Conservation (phyloP, 2,113 vertebrate genomes). For the Gallinago paraguaiae region DNA sequence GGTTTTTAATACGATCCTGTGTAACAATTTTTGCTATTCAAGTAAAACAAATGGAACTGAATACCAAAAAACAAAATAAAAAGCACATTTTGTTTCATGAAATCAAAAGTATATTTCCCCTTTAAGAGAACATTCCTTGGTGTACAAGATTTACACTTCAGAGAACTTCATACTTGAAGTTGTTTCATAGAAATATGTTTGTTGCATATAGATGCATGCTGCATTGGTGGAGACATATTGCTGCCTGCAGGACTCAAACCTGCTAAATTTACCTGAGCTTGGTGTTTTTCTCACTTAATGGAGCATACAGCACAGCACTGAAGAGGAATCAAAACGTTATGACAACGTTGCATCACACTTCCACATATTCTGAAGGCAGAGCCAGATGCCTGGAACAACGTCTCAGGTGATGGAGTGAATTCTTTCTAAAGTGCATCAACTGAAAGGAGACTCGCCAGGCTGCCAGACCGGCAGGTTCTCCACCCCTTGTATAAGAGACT, state of each 20-base stretch:
- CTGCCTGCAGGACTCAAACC: slow-evolving; percentile 65
- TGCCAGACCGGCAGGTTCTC: background rate
- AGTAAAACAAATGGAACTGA: slow-evolving; percentile 56
- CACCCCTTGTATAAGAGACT: background rate
- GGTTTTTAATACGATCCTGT: slow-evolving; percentile 33
- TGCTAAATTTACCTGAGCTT: slow-evolving; percentile 74
- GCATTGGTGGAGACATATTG: slow-evolving; percentile 58
- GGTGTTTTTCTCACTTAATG: slow-evolving; percentile 15
- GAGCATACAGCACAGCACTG: slow-evolving; percentile 37
- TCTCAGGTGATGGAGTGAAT: background rate
- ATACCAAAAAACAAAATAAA: slow-evolving; percentile 34
- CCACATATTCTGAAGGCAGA: background rate
- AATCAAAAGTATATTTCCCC: background rate
- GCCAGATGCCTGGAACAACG: background rate
- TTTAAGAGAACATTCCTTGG: background rate
- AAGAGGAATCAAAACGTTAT: background rate
- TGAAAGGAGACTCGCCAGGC: slow-evolving; percentile 22
- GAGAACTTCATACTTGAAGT: slow-evolving; percentile 10
- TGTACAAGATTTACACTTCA: background rate
- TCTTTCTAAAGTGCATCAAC: slow-evolving; percentile 51
- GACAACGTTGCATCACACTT: background rate
- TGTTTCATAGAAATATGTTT: background rate
- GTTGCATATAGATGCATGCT: slow-evolving; percentile 45
- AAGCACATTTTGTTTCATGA: background rate
- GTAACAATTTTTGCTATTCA: slow-evolving; percentile 30